phyloP scores from a whole-genome alignment of 2,113 vertebrate species.

The Sinocyclocheilus anophthalmus region DNA sequence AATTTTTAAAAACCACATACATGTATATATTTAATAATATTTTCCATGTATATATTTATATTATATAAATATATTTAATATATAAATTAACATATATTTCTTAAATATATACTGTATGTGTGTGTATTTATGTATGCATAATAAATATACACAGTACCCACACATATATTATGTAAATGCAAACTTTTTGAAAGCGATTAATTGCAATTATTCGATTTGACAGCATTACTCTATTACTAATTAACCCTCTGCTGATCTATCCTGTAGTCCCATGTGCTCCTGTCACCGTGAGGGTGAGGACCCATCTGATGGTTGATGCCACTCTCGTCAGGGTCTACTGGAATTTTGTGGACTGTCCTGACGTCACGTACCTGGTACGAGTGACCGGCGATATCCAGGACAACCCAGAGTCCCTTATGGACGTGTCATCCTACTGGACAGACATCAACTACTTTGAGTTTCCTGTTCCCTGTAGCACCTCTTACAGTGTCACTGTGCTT shows the following conservation, averaged over 20 bases:
- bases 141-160: not conserved
- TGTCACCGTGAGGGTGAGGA: constrained; percentile 42
- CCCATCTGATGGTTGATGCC: constrained; percentile 53
- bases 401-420: constrained; percentile 59
- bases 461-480: constrained; percentile 72
- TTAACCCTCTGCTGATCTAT: not conserved
- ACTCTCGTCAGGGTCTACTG: constrained; percentile 68
- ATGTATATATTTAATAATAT: too few relatives aligned
- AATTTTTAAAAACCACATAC: too few relatives aligned
- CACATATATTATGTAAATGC: too few relatives aligned
- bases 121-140: too few relatives aligned
- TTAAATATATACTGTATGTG: too few relatives aligned
- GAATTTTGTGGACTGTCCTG: constrained; percentile 64
- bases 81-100: too few relatives aligned
- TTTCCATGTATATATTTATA: too few relatives aligned
- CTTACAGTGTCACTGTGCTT: constrained; percentile 67
- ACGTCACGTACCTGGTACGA: constrained; percentile 65
- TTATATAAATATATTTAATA: too few relatives aligned
- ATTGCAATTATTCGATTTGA: too few relatives aligned
- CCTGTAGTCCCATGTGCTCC: constrained; percentile 75
- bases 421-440: constrained; percentile 74
- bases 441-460: constrained; percentile 71
- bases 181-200: too few relatives aligned
- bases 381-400: constrained; percentile 65
- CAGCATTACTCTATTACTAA: not conserved